A percentile compares a stretch with the other conserved stretches of the same genome.
phyloP scores from a whole-genome alignment of 1,140 invertebrate species.

The Ladona fulva region DNA sequence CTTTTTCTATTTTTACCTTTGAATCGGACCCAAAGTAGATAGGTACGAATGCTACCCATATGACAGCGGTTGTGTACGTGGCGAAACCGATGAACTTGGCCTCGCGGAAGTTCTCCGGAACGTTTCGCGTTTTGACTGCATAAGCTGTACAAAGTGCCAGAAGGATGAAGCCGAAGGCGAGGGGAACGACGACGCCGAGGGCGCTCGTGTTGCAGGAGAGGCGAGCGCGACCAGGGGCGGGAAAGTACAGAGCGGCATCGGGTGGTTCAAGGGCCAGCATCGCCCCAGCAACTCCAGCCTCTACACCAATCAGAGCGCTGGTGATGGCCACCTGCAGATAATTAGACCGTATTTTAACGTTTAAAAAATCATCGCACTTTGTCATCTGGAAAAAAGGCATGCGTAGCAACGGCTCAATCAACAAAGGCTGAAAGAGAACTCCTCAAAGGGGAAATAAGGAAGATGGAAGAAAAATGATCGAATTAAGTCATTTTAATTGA shows the following conservation, averaged over 20 bases:
- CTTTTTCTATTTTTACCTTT: not conserved
- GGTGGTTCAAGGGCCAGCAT: slow-evolving; percentile 60
- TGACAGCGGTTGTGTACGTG: slow-evolving; percentile 82
- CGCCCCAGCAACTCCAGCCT: slow-evolving; percentile 55
- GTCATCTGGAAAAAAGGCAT: too few species aligned
- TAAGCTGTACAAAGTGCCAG: slow-evolving; percentile 73
- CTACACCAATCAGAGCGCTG: slow-evolving; percentile 55
- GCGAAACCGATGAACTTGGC: slow-evolving; percentile 76
- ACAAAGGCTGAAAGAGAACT: too few species aligned
- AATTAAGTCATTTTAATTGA: too few species aligned
- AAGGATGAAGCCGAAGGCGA: slow-evolving; percentile 70
- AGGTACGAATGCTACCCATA: slow-evolving; percentile 81
- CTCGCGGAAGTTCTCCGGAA: slow-evolving; percentile 85
- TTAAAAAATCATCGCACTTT: too few species aligned
- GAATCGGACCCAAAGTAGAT: slow-evolving; percentile 69
- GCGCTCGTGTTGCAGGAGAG: slow-evolving; percentile 62
- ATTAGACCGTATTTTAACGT: too few species aligned
- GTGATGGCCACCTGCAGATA: slow-evolving; percentile 52
- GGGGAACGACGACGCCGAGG: slow-evolving; percentile 60
- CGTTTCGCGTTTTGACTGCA: slow-evolving; percentile 75
- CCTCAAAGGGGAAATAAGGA: too few species aligned
- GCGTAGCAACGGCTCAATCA: too few species aligned
- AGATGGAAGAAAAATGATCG: too few species aligned
- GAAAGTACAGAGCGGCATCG: slow-evolving; percentile 49
- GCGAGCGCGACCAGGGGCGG: slow-evolving; percentile 42